Base-by-base conservation (phyloP, 37 sponge, comb jelly and placozoan species). In the Mnemiopsis leidyi region DNA sequence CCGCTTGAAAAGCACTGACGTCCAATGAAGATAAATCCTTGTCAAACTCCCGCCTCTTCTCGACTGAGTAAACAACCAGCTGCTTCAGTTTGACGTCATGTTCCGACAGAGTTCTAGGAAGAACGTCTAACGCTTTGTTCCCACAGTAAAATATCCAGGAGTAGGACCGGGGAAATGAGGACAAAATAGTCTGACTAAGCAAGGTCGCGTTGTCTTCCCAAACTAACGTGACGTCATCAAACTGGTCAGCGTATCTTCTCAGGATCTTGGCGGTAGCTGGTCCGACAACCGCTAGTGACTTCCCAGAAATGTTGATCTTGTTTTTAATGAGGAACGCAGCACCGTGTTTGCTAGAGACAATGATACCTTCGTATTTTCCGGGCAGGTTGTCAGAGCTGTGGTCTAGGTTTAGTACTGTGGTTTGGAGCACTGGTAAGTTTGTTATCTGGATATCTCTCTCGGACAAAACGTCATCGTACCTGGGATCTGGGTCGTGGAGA, bases 141-240 rank as follows among this genome's bases (percentile, higher is more conserved):
- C 90, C 48, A 18, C 48, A 18, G 48, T 28, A 85, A 26, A 85
- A 85, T 21, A 40, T 20, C 90, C 90, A 85, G 16, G 90, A 40
- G 16, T 32, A n/a, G 26, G 9, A 0, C 0, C 1, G 24, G 16
- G 39, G 90, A 21, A 85, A 85, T 13, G 16, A 36, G 48, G 24
- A 35, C 0, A 85, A 25, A n/a, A 85, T 40, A 28, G 25, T 0
- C 2, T 38, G 0, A 13, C 36, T 39, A 39, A 85, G 90, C 9
- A 23, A 0, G 0, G 40, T 33, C 23, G 90, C 90, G 35, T 85
- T 85, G 39, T 40, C 61, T 18, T 39, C 79, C 79, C 79, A 77
- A 77, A 77, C 90, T 39, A 85, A 0, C 23, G 39, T 85, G 0
- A 39, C 35, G 1, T 26, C 23, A 0, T 40, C 29, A 38, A 39